phyloP scores from a whole-genome alignment of 1,140 invertebrate genomes.

The Leucophenga varia region DNA sequence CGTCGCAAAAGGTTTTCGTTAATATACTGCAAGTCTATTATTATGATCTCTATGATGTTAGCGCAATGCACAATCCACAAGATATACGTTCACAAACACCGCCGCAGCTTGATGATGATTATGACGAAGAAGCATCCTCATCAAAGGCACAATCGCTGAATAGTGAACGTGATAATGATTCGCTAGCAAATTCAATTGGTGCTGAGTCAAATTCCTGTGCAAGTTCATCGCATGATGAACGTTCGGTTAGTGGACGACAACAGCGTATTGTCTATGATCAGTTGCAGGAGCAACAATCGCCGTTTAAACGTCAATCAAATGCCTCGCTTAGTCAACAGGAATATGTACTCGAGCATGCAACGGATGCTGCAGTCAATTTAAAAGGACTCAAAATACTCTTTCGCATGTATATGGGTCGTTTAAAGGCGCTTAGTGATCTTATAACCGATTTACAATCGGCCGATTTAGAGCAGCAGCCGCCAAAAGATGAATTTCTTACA shows the following conservation, averaged over 20 bases:
- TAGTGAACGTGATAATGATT: constrained; percentile 48
- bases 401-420: constrained; percentile 51
- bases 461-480: constrained; percentile 41
- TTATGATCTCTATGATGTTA: constrained; percentile 49
- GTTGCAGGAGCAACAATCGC: constrained; percentile 45
- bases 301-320: constrained; percentile 42
- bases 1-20: constrained; percentile 50
- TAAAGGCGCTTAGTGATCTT: constrained; percentile 46
- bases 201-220: constrained; percentile 25
- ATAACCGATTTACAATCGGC: constrained; percentile 47
- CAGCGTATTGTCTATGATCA: constrained; percentile 50
- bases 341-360: constrained; percentile 18
- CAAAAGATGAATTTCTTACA: constrained; percentile 40
- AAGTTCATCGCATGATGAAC: constrained; percentile 42
- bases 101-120: constrained; percentile 41
- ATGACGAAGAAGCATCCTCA: constrained; percentile 44
- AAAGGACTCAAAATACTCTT: constrained; percentile 53
- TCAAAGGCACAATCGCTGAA: constrained; percentile 42
- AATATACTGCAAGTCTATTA: constrained; percentile 49
- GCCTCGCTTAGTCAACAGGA: constrained; percentile 33
- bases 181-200: constrained; percentile 35
- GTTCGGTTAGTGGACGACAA: constrained; percentile 32
- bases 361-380: constrained; percentile 30
- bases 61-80: constrained; percentile 32
- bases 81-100: constrained; percentile 39